Percentiles rank a stretch among this genome's conserved stretches.
Evolutionary conservation across 2,113 vertebrate genomes (phyloP).

Genomic region (Philantomba maxwellii): DNA sequence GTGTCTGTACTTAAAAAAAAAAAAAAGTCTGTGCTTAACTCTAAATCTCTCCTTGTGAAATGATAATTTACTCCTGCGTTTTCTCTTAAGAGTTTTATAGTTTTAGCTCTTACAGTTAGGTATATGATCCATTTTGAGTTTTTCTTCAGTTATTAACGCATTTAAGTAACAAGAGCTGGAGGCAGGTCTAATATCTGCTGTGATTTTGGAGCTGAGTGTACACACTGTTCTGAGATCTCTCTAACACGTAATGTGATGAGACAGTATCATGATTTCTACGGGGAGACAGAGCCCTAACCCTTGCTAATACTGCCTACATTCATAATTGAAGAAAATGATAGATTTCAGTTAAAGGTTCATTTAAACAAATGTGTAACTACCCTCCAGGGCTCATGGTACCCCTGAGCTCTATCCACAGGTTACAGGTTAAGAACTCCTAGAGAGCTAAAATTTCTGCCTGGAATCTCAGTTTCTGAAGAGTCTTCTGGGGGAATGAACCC

Average conservation of each 20-base stretch:
- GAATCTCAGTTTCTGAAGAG: neutral
- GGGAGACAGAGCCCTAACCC: neutral
- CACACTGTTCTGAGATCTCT: neutral
- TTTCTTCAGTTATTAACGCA: neutral
- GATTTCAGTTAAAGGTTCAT: neutral
- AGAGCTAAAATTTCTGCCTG: neutral
- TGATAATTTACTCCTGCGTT: neutral
- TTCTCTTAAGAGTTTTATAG: neutral
- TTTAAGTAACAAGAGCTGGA: neutral
- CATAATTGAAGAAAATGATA: neutral
- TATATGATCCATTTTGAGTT: neutral
- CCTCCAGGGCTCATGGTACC: neutral
- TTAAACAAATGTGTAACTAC: neutral
- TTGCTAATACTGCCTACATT: neutral
- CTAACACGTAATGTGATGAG: neutral
- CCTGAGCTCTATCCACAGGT: neutral
- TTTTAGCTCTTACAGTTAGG: neutral
- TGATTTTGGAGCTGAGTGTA: neutral
- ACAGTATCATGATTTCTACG: neutral
- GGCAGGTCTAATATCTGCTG: neutral
- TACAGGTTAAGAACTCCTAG: neutral
- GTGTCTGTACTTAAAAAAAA: neutral
- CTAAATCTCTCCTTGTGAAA: neutral
- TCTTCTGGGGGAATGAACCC: neutral
- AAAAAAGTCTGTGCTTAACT: neutral